Evolutionary conservation across 2,797 vertebrate species (phyloP).

Genomic region (Gymnocypris eckloni): DNA sequence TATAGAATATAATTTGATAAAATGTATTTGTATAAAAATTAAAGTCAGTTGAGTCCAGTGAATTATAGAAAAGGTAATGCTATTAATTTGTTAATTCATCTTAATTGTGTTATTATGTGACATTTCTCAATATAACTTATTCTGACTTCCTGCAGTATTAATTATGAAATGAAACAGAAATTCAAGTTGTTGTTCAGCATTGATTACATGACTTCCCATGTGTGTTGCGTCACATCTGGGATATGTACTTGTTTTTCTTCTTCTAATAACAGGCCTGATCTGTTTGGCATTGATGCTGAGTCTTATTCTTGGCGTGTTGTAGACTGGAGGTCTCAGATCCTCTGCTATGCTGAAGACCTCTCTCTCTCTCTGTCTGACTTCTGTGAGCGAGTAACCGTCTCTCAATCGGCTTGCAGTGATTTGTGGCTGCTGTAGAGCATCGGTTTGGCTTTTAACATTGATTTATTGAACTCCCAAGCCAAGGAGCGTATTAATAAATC

Average conservation of each 20-base stretch:
- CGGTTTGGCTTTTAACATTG: constrained; percentile 9
- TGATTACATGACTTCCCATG: neutral
- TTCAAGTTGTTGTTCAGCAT: neutral
- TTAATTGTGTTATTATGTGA: neutral
- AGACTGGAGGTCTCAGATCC: neutral
- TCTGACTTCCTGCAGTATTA: neutral
- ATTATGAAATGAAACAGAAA: neutral
- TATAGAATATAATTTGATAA: too few relatives aligned
- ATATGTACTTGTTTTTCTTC: neutral
- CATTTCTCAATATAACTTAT: neutral
- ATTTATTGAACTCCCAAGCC: neutral
- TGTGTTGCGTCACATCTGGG: neutral
- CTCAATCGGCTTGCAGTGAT: neutral
- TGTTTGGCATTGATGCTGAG: neutral
- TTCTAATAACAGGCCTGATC: neutral
- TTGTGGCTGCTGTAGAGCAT: neutral
- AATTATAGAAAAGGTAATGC: too few relatives aligned
- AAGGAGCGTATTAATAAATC: neutral
- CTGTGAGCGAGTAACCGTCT: neutral
- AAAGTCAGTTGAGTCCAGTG: too few relatives aligned
- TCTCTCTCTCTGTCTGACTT: neutral
- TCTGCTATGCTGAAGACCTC: neutral
- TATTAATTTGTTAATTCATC: too few relatives aligned
- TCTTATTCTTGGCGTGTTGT: neutral
- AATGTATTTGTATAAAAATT: too few relatives aligned